Base-by-base conservation (phyloP, 2,888 invertebrate genomes). In the Drosophila paramelanica region DNA sequence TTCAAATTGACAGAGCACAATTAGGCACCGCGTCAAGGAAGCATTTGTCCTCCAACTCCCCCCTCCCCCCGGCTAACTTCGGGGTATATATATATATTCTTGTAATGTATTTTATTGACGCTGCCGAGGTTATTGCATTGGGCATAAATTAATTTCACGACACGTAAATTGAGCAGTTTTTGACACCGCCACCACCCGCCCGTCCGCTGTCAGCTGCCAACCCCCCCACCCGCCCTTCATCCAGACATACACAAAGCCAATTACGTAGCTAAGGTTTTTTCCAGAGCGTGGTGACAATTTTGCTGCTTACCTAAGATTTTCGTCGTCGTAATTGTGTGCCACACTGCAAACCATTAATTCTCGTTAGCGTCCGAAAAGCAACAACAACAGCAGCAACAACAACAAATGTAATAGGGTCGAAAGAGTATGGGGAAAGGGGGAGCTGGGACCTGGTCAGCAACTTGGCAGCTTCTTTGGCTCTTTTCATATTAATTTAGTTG, bases 121-220 rank as follows among this genome's bases (percentile, higher is more conserved):
- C 89, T 65, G 73, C 89, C 88, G 89, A 90, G 91, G 91, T 91
- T 92, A 92, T 92, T 92, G 91, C 91, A 89, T 85, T 80, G 82
- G 86, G 91, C 92, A 92, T 92, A 92, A 92, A 92, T 92, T 92
- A 92, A 92, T 92, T 92, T 92, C 92, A 92, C 90, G 90, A 91
- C 85, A 89, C 91, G 90, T 90, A 91, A 91, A 90, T 91, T 90
- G 88, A 86, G 81, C 89, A 88, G 90, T 89, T 89, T 88, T 87
- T 86, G 82, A 86, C 85, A 82, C 82, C 55, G 61, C 49, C 56
- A 17, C 10, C 39, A 39, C 11, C 38, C 36, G 5, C 10, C 31
- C 31, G 27, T 27, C 27, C 2, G 31, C 31, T 31, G 31, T 10
- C 31, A 31, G 31, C 6, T 13, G 1, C n/a, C 50, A n/a, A 42